Base-by-base conservation (phyloP, 2,888 invertebrate genomes). In the Trissolcus japonicus region DNA sequence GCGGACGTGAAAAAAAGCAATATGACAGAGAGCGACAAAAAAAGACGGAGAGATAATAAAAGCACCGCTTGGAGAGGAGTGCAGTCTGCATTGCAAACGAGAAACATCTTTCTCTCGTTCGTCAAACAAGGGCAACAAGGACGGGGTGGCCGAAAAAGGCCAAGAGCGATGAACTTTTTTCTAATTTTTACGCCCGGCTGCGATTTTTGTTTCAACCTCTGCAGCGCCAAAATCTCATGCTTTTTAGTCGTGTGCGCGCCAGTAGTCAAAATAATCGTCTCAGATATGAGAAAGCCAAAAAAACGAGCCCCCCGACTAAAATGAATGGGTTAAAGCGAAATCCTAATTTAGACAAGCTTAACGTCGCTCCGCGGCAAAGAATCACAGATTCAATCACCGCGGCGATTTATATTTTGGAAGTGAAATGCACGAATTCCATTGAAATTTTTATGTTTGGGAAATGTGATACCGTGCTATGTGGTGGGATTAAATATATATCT, bases 81-180 rank as follows among this genome's bases (percentile, higher is more conserved):
- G 76, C 71, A 76, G 71, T 76, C 76, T 76, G 76, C 76, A 76
- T 76, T 76, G 71, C 56, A 76, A 76, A 76, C 76, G 48, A 76
- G 67, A 71, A 69, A 71, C 71, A 71, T 76, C 76, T 76, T 76
- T 76, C 71, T 76, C 66, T 53, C 62, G 67, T 71, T 71, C 62
- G 71, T 67, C 57, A 76, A 76, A 76, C 59, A 76, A 76, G 50
- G 71, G 57, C 35, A 71, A 16, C 71, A 56, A 51, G 60, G 21
- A 65, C 66, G 35, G 61, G 54, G 50, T 51, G 50, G 35, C 40
- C 29, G 60, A 63, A 68, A 53, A 55, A 53, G 46, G 29, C 43
- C 50, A 65, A 54, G 56, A 69, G 25, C 55, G 76, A 69, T 55
- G 69, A 60, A 60, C 56, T 53, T 75, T 68, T 75, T 75, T 68